Evolutionary conservation across 1,140 invertebrate species (phyloP).

Genomic region (Lordiphosa collinella): DNA sequence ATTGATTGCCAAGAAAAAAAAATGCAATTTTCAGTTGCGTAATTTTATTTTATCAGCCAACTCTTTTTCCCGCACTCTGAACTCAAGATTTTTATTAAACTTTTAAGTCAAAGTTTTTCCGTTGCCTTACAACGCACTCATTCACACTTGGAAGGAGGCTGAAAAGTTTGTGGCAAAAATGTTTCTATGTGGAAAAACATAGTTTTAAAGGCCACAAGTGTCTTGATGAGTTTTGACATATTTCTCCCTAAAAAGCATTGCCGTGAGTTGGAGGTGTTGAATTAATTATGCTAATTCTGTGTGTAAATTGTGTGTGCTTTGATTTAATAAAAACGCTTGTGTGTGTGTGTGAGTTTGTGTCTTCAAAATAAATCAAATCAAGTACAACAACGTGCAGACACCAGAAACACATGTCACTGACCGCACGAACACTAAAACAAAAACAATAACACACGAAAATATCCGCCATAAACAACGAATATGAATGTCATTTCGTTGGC

Average conservation of each 20-base stretch:
- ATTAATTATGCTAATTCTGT: slow-evolving; percentile 72
- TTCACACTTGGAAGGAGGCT: background rate
- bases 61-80: no score
- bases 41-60: slow-evolving; percentile 13
- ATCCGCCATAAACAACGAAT: slow-evolving; percentile 55
- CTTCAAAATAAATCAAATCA: slow-evolving; percentile 64
- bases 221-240: no score
- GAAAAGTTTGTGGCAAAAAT: slow-evolving; percentile 37
- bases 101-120: slow-evolving; percentile 18
- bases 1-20: no score
- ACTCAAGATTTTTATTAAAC: slow-evolving; percentile 5
- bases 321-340: slow-evolving; percentile 64
- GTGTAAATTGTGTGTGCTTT: slow-evolving; percentile 60
- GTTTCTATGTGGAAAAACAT: slow-evolving; percentile 24
- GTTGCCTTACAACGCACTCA: no score
- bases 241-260: no score
- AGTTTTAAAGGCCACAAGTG: slow-evolving; percentile 7
- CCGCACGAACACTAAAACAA: slow-evolving; percentile 41
- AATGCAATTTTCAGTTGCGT: no score
- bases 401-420: slow-evolving; percentile 62
- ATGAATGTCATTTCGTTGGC: slow-evolving; percentile 67
- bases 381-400: slow-evolving; percentile 24
- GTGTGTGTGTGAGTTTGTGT: slow-evolving; percentile 44
- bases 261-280: slow-evolving; percentile 21
- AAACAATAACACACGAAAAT: slow-evolving; percentile 37